Conservation (phyloP, 2,113 vertebrate species). For the Nothobranchius kuhntae region DNA sequence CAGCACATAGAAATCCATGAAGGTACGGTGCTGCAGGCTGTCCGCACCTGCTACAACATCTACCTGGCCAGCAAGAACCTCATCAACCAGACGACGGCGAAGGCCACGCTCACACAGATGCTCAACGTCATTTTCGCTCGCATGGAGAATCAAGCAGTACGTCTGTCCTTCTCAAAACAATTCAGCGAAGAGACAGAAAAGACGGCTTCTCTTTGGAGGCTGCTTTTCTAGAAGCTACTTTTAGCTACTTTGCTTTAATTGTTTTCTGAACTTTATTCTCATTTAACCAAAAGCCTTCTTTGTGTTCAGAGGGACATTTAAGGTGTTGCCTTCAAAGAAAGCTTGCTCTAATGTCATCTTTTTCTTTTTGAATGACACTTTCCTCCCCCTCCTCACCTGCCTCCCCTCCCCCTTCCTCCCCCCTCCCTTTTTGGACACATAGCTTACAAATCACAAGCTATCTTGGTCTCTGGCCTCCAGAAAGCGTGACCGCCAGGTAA, state of each 20-base stretch:
- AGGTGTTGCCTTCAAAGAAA: slow-evolving; percentile 62
- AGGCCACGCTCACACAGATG: slow-evolving; percentile 99
- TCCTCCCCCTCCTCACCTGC: slow-evolving; percentile 50
- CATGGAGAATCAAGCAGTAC: slow-evolving; percentile 99
- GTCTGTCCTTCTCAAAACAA: slow-evolving; percentile 70
- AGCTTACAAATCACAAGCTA: slow-evolving; percentile 86
- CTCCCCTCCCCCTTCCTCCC: slow-evolving; percentile 57
- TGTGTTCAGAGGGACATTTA: slow-evolving; percentile 61
- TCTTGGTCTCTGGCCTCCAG: slow-evolving; percentile 82
- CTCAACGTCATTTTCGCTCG: slow-evolving; percentile 99
- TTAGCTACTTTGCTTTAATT: slow-evolving; percentile 2
- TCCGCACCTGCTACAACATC: slow-evolving; percentile 99
- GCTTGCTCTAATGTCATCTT: slow-evolving; percentile 80
- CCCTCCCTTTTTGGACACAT: slow-evolving; percentile 75
- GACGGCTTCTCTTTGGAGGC: neutral
- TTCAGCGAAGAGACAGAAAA: neutral
- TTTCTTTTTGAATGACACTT: slow-evolving; percentile 81
- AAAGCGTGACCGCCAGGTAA: slow-evolving; percentile 87
- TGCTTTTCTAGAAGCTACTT: too few species aligned
- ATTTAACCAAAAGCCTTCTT: slow-evolving; percentile 42
- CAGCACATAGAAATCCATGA: slow-evolving; percentile 99
- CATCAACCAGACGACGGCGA: slow-evolving; percentile 99
- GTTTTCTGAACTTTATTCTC: slow-evolving; percentile 18
- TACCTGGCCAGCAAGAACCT: slow-evolving; percentile 99
- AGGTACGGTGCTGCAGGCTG: slow-evolving; percentile 96